Base-by-base conservation (phyloP, 2,888 invertebrate genomes). In the Iselma pallidipennis region DNA sequence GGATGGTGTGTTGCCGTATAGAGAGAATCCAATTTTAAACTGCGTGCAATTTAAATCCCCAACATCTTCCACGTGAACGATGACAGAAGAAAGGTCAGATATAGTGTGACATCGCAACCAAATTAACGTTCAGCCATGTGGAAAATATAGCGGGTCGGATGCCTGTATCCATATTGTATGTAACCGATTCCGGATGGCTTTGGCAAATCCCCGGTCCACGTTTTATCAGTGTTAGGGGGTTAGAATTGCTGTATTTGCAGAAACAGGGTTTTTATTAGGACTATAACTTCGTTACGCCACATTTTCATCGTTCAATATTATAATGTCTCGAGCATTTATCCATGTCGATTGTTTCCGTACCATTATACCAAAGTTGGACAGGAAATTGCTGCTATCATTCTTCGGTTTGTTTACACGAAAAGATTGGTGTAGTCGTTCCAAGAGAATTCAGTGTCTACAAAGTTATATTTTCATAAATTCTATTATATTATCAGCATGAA, bases 171-270 rank as follows among this genome's bases (percentile, higher is more conserved):
- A 70, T 72, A 73, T 72, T 73, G 71, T 68, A 67, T 58, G 71
- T 71, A 72, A 66, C 71, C 72, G 71, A 71, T 74, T 72, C 70
- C 67, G 68, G 71, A 66, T 71, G 71, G 75, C 74, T 77, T 76
- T 74, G 61, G 65, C 65, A 78, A 79, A 79, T 78, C 78, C 77
- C 71, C 68, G 73, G 69, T 73, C 59, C 70, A 66, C 75, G 76
- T 76, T 78, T 77, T 78, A 78, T 78, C 78, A 72, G 74, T 78
- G 78, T 79, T 37, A 74, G 76, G 74, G 75, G 77, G 78, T 76
- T 78, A 74, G 76, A 78, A 78, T 70, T 76, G 78, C 78, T 79
- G 78, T 78, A 77, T 77, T 75, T 75, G 79, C 79, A 78, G 75
- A 75, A 78, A 76, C 68, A 66, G 66, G 65, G 70, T 69, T 74